These are phyloP conservation scores for Acronicta psi DNA, from an alignment of 2,888 invertebrate species.

Conservation along the genomic window DNA sequence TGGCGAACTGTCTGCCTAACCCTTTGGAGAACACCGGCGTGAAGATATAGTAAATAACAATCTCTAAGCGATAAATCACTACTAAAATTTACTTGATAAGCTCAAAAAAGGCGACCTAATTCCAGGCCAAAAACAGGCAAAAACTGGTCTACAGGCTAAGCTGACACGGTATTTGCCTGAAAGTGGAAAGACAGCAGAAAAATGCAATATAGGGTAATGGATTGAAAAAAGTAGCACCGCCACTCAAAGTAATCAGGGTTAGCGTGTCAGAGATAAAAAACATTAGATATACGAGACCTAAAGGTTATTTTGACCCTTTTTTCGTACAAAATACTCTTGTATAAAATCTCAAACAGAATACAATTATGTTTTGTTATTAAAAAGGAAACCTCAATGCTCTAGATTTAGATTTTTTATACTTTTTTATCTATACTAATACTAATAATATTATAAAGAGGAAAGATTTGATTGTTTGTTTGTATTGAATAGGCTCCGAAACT, in stretches of 20 bases:
- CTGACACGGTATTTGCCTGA: neutral
- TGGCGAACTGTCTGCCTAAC: no score
- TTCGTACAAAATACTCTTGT: neutral
- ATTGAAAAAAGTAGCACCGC: conserved; percentile 41
- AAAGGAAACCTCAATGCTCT: no score
- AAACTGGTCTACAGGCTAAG: conserved; percentile 1
- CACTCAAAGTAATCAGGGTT: conserved; percentile 38
- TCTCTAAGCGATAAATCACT: neutral
- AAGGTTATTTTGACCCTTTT: neutral
- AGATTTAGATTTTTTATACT: no score
- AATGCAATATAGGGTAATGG: conserved; percentile 53
- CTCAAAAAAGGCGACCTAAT: neutral
- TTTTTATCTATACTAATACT: no score
- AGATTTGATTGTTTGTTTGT: no score
- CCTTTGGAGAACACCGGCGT: no score
- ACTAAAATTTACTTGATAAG: neutral
- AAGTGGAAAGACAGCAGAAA: conserved; percentile 13
- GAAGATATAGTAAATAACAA: no score
- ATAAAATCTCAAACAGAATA: no score
- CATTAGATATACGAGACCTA: conserved; percentile 30
- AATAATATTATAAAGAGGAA: no score
- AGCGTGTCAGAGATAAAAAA: conserved; percentile 41
- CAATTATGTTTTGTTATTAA: no score
- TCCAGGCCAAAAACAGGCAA: neutral
- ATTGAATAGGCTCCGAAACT: no score